Evolutionary conservation across 1,140 invertebrate genomes (phyloP).

Genomic region (Drosophila subobscura): DNA sequence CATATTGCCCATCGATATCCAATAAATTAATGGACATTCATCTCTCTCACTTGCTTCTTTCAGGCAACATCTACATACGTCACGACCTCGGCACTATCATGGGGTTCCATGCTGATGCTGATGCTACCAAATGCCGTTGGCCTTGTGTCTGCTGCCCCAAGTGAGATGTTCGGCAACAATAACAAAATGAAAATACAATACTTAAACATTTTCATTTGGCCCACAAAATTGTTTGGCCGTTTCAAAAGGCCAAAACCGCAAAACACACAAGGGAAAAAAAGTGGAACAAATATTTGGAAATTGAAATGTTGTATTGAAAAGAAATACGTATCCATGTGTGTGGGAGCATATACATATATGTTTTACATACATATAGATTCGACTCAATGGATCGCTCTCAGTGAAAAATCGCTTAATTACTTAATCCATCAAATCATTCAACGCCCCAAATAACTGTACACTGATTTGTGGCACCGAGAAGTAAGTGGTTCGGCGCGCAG

Average conservation of each 20-base stretch:
- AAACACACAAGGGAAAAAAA: constrained; percentile 35
- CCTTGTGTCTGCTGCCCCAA: too few species aligned
- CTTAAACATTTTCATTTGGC: constrained; percentile 47
- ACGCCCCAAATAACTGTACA: constrained; percentile 42
- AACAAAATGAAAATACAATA: constrained; percentile 32
- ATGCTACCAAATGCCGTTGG: too few species aligned
- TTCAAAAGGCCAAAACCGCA: constrained; percentile 40
- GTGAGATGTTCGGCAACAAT: constrained; percentile 35
- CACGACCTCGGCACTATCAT: constrained; percentile 38
- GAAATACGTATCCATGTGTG: constrained; percentile 45
- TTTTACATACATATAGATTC: constrained; percentile 10
- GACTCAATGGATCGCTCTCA: constrained; percentile 37
- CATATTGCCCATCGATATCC: constrained; percentile 34
- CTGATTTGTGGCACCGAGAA: constrained; percentile 18
- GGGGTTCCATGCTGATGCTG: too few species aligned
- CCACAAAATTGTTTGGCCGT: constrained; percentile 18
- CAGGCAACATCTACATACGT: constrained; percentile 18
- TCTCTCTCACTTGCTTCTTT: neutral
- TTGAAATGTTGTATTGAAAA: constrained; percentile 60
- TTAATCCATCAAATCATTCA: constrained; percentile 70
- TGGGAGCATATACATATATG: constrained; percentile 1
- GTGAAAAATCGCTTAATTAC: constrained; percentile 57
- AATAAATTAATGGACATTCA: constrained; percentile 29
- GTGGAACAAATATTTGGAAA: constrained; percentile 74
- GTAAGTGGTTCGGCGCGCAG: constrained; percentile 12